Base-by-base conservation (phyloP, 2,113 vertebrate species). In the Xiphophorus hellerii region DNA sequence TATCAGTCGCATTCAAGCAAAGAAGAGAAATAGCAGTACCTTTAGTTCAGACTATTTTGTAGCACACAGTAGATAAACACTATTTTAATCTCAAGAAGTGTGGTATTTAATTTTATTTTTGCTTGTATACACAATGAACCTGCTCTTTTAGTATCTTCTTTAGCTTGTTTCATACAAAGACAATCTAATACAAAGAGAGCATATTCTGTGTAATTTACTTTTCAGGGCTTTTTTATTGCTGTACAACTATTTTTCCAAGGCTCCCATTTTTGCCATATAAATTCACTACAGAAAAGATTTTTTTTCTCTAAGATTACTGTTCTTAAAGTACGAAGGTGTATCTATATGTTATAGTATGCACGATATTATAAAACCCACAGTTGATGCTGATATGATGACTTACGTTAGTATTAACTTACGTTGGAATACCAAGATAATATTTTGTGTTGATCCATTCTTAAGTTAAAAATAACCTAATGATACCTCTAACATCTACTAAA, bases 1-100 rank as follows among this genome's bases (percentile, higher is more conserved):
- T 80, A 73, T 71, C 54, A 78, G 68, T 35, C 48, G 31, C 9
- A 42, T 70, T 51, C 13, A 48, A 66, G 62, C 39, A 15, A 29
- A 73, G 6, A 8, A 54, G 54, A 29, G 51, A 17, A 65, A 74
- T 37, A 35, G 25, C 14, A 31, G 17, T 0, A 61, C 66, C 76
- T 29, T 64, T 64, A 63, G 62, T 69, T 67, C n/a, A 58, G 66
- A 71, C 17, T 48, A 17, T 44, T 15, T 44, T 1, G 15, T 42
- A 42, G 39, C 39, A 15, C 39, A 3, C 17, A 25, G 20, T 17
- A 51, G 48, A 62, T 6, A 71, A 78, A 65, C 35, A 35, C 33
- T 15, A 61, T 70, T 73, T 37, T 39, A 22, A 65, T 64, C 70
- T 48, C 5, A 39, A 66, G 37, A 54, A 62, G 20, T 54, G 48